Base-by-base conservation (phyloP, 2,888 invertebrate species). In the Acheta domesticus region DNA sequence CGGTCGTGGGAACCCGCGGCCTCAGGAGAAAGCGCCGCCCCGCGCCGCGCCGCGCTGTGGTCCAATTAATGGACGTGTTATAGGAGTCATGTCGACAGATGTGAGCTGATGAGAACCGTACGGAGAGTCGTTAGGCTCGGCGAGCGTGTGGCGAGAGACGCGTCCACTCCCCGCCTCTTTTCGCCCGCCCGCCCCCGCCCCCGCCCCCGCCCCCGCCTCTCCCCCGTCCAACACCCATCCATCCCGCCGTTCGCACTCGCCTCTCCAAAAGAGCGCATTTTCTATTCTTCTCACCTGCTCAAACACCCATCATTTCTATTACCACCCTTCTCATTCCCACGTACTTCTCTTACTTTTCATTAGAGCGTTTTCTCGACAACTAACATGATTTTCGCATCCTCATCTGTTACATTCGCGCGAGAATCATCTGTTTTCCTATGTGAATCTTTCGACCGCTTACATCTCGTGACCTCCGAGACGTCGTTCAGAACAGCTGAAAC, bases 31-130 rank as follows among this genome's bases (percentile, higher is more conserved):
- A 62, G 62, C n/a, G 36, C 62, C n/a, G 16, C 62, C 5, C 11
- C n/a, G 62, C n/a, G 12, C 16, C 62, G n/a, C 36, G 11, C 62
- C 62, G 62, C 62, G n/a, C 62, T 16, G n/a, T n/a, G 62, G 62
- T 62, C 62, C 62, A 62, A 62, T 62, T 62, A 62, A 62, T 62
- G 62, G 62, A 62, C 62, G 62, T 62, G 62, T 62, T 62, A 62
- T 62, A 36, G 62, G 62, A 62, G 62, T 62, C 62, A 62, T 62
- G 62, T 62, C 62, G 62, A 62, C 62, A 62, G 62, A 62, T 62
- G 62, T 62, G 62, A 62, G 62, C 62, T 62, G 62, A 62, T 62
- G 62, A 62, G 62, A 62, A 62, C 62, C 62, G 62, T 62, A 62
- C 62, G 62, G 62, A 14, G 62, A 62, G 62, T 62, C 62, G 62